Base-by-base conservation (phyloP, 1,140 invertebrate genomes). In the Drosophila aff. region DNA sequence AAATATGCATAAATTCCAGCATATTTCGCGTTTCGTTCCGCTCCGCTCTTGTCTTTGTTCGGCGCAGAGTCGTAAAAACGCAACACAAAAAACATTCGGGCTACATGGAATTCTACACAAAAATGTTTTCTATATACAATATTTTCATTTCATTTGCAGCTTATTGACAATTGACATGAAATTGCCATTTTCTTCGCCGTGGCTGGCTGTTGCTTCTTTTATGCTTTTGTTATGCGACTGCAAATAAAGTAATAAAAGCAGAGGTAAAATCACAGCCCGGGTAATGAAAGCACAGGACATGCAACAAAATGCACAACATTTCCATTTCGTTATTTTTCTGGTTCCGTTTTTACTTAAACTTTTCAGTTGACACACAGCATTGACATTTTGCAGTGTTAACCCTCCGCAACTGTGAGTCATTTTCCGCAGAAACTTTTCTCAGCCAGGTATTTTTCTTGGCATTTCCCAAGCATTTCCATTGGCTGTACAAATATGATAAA, bases 111-210 rank as follows among this genome's bases (percentile, higher is more conserved):
- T 75, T 76, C 71, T 80, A 78, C 78, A 82, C 64, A 79, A 73
- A 85, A 89, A 82, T 79, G 64, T 68, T 77, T 75, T 65, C 58
- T 66, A 76, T 64, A 85, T 69, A 89, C 78, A 91, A 92, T 91
- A 92, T 92, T 91, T 91, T 91, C 82, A 92, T 92, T 92, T 92
- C 90, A 91, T 91, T 91, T 91, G 90, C 90, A 91, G 84, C 89
- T 91, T 91, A 91, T 92, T 91, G 90, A 91, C 84, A 91, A 91
- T 92, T 91, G 90, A 92, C 90, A 91, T 91, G 89, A 82, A 91
- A 83, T 82, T 82, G 80, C 71, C 64, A 68, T 74, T 71, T 62
- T 67, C 58, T 60, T 68, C 58, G 44, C 78, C 44, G 69, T 58
- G 52, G 52, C 52, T 60, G 75, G 53, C 67, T 78, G 43, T 72